Base-by-base conservation (phyloP, 2,888 invertebrate genomes). In the Phragmatobia fuliginosa region DNA sequence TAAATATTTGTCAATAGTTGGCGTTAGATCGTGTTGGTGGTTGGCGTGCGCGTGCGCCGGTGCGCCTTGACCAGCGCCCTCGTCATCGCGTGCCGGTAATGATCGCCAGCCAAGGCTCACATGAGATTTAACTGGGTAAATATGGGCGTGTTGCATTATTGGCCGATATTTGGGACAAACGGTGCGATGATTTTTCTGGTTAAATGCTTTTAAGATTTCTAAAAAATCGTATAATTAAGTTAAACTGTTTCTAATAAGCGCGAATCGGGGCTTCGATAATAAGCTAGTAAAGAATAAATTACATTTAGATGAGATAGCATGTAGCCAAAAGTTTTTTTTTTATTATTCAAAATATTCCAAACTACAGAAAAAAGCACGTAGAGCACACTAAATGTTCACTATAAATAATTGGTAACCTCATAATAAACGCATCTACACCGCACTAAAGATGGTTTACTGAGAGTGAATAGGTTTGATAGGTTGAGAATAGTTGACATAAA, bases 81-180 rank as follows among this genome's bases (percentile, higher is more conserved):
- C 11, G 71, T 82, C 11, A 70, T 82, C 76, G 81, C 83, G 82
- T 82, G 80, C 33, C 72, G 33, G 62, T 81, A 79, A 80, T 72
- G 72, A 66, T 61, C 52, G 49, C 41, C 65, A 63, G 67, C 71
- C 81, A 81, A 81, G 81, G 81, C 73, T 65, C 82, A 80, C 73
- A 80, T 80, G 74, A 81, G 77, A 77, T 75, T 71, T 73, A 66
- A 79, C 79, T 74, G 67, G 16, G 67, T 62, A 56, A 81, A 72
- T 62, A 78, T 78, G 74, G 79, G 82, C 73, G 76, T 70, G 68
- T 70, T 71, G 68, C 56, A 62, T 67, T 80, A 71, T 68, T 80
- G 68, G 71, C 65, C 66, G 45, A 71, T 66, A 80, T 80, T 72
- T 56, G 59, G 49, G 62, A 62, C 71, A 61, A 56, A 74, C 67